Conservation (phyloP, 2,888 invertebrate genomes). For the Eueremaeus valkanovi region DNA sequence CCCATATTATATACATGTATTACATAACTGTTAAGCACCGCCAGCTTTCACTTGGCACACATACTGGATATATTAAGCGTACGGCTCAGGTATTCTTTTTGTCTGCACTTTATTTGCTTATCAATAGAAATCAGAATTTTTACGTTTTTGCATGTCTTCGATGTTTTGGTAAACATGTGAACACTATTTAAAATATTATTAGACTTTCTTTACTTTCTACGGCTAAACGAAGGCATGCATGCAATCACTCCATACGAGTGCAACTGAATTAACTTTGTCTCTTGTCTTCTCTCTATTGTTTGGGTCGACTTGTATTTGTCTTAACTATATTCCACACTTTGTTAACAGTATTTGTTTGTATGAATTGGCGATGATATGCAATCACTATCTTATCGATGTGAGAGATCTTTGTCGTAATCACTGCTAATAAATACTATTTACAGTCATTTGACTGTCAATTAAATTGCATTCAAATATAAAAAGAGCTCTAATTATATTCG, state of each 20-base stretch:
- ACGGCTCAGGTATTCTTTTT: background rate
- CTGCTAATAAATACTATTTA: conserved; percentile 8
- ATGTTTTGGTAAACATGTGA: background rate
- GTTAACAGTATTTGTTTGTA: background rate
- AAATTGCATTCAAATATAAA: conserved; percentile 8
- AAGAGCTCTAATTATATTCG: background rate
- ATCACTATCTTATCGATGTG: conserved; percentile 13
- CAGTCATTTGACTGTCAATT: conserved; percentile 15
- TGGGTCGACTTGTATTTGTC: background rate
- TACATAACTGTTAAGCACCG: conserved; percentile 8
- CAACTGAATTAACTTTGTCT: background rate
- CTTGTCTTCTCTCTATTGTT: no score
- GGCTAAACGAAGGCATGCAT: conserved; percentile 18
- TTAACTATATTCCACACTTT: no score
- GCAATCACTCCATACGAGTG: conserved; percentile 16
- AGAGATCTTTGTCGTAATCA: conserved; percentile 8
- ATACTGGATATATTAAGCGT: background rate
- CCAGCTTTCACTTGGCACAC: background rate
- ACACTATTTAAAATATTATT: background rate
- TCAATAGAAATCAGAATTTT: conserved; percentile 23
- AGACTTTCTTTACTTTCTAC: background rate
- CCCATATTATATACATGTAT: background rate
- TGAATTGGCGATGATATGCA: conserved; percentile 4
- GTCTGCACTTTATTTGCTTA: conserved; percentile 12
- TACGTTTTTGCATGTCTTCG: background rate